Conservation (phyloP, 1,140 invertebrate species). For the Drosophila orosa region DNA sequence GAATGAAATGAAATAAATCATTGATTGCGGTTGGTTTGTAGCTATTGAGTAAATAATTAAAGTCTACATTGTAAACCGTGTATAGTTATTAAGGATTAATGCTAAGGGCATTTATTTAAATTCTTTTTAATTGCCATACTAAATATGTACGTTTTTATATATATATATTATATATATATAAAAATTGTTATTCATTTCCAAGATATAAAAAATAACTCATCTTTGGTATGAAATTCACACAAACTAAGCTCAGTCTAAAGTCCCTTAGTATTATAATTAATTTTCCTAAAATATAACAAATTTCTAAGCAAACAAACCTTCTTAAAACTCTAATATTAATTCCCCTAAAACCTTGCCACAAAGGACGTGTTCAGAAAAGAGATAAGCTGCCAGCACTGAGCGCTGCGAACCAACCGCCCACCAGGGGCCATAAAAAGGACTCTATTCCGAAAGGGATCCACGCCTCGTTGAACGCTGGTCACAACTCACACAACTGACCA, state of each 20-base stretch:
- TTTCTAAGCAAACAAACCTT: background rate
- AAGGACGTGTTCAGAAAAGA: background rate
- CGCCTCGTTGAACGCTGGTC: slow-evolving; percentile 53
- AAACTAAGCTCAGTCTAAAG: background rate
- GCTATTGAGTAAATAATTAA: too few relatives aligned
- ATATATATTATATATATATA: background rate
- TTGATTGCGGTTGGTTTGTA: background rate
- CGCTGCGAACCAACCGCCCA: background rate
- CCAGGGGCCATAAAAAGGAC: slow-evolving; percentile 34
- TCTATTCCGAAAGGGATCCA: slow-evolving; percentile 38
- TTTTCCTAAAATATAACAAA: too few relatives aligned
- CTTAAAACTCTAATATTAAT: background rate
- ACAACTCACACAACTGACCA: slow-evolving; percentile 40
- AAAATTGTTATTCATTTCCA: too few relatives aligned
- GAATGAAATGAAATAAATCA: background rate
- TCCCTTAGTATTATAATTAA: background rate
- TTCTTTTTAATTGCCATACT: background rate
- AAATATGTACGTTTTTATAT: background rate
- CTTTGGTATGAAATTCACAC: too few relatives aligned
- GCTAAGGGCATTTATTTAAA: background rate
- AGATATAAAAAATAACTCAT: background rate
- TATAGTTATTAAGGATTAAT: background rate
- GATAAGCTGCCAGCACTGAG: background rate
- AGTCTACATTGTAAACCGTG: background rate
- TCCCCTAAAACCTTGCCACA: background rate